Evolutionary conservation across 2,888 invertebrate genomes (phyloP).

Genomic region (Gasteruption jaculator): DNA sequence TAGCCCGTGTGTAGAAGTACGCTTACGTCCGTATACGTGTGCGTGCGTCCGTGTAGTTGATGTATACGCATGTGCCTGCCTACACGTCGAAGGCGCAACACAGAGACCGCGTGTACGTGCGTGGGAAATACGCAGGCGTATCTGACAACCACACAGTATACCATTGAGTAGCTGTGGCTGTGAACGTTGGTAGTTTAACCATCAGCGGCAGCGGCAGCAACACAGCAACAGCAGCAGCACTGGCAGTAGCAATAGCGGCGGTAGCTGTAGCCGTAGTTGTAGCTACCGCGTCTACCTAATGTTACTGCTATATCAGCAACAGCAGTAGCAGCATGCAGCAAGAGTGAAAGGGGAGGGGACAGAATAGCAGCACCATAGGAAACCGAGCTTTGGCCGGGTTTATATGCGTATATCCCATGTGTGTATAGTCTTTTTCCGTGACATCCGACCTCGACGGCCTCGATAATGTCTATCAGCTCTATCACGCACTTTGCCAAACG

Average conservation of each 20-base stretch:
- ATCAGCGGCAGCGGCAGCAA: too few relatives aligned
- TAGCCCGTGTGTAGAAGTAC: constrained; percentile 5
- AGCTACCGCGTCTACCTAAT: too few relatives aligned
- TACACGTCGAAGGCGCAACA: too few relatives aligned
- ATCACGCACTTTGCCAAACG: constrained; percentile 26
- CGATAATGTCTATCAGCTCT: constrained; percentile 37
- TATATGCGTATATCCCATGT: constrained; percentile 29
- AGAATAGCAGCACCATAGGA: constrained; percentile 10
- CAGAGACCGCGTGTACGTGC: background rate
- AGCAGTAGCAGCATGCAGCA: background rate
- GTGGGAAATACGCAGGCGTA: too few relatives aligned
- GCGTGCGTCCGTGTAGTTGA: constrained; percentile 5
- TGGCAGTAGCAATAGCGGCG: too few relatives aligned
- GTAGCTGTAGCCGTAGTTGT: too few relatives aligned
- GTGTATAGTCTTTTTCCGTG: constrained; percentile 33
- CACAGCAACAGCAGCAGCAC: too few relatives aligned
- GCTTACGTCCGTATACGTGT: constrained; percentile 2
- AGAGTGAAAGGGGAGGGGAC: constrained; percentile 4
- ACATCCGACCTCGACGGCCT: constrained; percentile 34
- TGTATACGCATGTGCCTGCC: too few relatives aligned
- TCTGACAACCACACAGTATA: too few relatives aligned
- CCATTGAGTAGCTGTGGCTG: too few relatives aligned
- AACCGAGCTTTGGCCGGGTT: constrained; percentile 24
- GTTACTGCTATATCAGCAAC: background rate
- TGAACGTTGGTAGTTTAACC: too few relatives aligned